Conservation (phyloP, 1,140 invertebrate genomes). For the Zaprionus vittiger region DNA sequence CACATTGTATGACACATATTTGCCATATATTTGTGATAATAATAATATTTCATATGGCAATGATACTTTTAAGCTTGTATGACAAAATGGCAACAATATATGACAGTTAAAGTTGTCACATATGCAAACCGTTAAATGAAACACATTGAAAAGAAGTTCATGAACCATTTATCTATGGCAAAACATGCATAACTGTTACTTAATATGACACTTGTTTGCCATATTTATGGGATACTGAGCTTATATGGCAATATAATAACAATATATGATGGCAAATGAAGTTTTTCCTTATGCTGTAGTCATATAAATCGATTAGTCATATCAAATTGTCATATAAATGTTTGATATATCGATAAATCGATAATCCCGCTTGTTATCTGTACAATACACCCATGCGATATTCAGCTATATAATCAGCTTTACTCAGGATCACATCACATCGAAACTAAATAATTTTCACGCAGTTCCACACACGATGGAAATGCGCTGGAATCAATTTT, state of each 20-base stretch:
- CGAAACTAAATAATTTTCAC: not conserved
- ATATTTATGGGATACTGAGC: no score
- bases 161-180: not conserved
- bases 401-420: not conserved
- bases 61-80: not conserved
- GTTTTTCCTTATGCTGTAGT: not conserved
- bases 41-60: not conserved
- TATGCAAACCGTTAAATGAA: not conserved
- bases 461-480: not conserved
- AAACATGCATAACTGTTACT: not conserved
- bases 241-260: no score
- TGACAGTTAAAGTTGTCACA: not conserved
- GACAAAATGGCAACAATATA: not conserved
- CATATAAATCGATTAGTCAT: not conserved
- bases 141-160: not conserved
- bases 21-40: no score
- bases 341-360: not conserved
- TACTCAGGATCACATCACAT: not conserved
- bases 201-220: no score
- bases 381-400: not conserved
- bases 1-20: not conserved
- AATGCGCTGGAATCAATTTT: constrained; percentile 7
- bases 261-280: no score
- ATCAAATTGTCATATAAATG: not conserved
- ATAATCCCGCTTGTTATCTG: not conserved